Conservation (phyloP, 2,113 vertebrate genomes). For the Colinus virginianus region DNA sequence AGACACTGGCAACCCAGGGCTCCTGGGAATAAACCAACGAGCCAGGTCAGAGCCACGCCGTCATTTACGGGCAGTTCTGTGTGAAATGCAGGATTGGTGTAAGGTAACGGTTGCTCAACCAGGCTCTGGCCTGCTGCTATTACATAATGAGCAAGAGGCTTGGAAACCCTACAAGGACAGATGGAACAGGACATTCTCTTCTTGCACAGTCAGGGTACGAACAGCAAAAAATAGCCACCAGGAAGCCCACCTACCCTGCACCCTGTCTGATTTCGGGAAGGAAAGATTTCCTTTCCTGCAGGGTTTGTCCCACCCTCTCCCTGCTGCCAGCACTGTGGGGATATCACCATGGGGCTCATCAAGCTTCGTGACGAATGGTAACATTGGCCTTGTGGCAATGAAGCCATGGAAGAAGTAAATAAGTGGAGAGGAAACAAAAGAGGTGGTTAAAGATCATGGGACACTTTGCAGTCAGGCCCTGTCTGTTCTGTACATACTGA, state of each 20-base stretch:
- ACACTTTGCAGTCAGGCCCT: too few species aligned
- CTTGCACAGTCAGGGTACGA: neutral
- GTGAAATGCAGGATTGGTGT: neutral
- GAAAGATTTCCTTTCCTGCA: neutral
- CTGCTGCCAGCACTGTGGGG: neutral
- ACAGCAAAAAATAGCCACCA: neutral
- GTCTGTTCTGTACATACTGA: too few species aligned
- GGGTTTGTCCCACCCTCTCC: neutral
- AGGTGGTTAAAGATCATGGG: too few species aligned
- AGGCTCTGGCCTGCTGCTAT: neutral
- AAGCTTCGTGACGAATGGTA: too few species aligned
- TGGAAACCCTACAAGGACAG: constrained; percentile 1
- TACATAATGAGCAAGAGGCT: neutral
- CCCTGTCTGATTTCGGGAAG: neutral
- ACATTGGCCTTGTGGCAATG: too few species aligned
- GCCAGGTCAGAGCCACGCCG: neutral
- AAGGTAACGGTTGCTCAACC: neutral
- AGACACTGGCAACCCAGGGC: neutral
- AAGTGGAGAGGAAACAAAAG: too few species aligned
- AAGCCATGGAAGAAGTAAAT: too few species aligned
- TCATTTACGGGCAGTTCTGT: neutral
- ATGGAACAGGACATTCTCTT: neutral
- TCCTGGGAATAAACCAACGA: neutral
- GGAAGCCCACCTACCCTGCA: neutral
- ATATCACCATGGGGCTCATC: too few species aligned